Percentiles rank a stretch among this genome's conserved stretches.
Evolutionary conservation across 1,140 invertebrate genomes (phyloP).

Genomic region (Panagrolaimus sp.): DNA sequence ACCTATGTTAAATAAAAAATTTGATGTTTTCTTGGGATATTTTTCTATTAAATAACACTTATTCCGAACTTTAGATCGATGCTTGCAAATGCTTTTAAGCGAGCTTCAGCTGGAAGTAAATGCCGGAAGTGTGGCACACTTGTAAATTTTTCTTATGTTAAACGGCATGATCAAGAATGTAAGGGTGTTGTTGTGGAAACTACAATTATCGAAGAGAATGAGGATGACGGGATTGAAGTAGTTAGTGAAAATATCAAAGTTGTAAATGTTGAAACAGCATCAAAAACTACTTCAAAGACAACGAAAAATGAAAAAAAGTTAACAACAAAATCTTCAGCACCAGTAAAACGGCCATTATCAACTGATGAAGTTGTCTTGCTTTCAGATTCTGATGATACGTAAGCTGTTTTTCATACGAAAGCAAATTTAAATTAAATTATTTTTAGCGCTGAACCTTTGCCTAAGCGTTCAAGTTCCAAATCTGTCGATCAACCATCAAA

Average conservation of each 20-base stretch:
- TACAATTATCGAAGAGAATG: not conserved
- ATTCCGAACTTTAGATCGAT: not conserved
- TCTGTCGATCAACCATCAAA: not conserved
- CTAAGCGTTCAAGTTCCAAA: not conserved
- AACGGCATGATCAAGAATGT: constrained; percentile 4
- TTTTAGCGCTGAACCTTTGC: not conserved
- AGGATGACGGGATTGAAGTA: not conserved
- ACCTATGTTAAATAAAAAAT: too few species aligned
- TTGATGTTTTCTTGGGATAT: too few species aligned
- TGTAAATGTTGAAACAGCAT: not conserved
- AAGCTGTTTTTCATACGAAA: not conserved
- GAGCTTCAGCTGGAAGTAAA: not conserved
- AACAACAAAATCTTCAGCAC: not conserved
- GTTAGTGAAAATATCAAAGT: not conserved
- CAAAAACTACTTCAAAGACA: not conserved
- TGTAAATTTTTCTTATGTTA: not conserved
- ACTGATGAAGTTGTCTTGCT: not conserved
- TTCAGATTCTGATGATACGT: not conserved
- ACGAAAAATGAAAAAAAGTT: not conserved
- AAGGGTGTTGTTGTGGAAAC: not conserved
- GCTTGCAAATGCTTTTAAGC: constrained; percentile 16
- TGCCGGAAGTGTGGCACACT: not conserved
- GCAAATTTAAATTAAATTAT: not conserved
- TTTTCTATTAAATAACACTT: too few species aligned
- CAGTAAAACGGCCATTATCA: not conserved